Conservation (phyloP, 2,888 invertebrate species). For the Dermolepida albohirtum region DNA sequence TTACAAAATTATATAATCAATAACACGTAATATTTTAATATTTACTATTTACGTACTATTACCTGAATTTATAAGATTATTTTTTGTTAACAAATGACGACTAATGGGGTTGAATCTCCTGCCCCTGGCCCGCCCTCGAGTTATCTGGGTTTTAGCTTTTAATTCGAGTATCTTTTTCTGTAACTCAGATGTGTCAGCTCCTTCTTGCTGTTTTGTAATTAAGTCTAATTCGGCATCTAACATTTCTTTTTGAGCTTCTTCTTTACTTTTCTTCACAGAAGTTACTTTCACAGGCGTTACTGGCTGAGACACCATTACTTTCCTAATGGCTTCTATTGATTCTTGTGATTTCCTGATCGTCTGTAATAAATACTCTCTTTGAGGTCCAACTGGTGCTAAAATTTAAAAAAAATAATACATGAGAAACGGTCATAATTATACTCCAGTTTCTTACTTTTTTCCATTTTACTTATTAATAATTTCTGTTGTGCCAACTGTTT, state of each 20-base stretch:
- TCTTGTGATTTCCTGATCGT: constrained; percentile 87
- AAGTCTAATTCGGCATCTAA: constrained; percentile 92
- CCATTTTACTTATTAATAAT: constrained; percentile 82
- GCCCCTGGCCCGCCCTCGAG: constrained; percentile 62
- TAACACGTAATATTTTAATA: constrained; percentile 13
- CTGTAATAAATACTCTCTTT: constrained; percentile 79
- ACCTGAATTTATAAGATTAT: constrained; percentile 58
- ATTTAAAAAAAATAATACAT: background rate
- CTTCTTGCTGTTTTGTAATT: constrained; percentile 89
- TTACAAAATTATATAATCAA: constrained; percentile 1
- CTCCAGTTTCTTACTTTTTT: constrained; percentile 70
- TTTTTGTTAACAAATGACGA: constrained; percentile 61
- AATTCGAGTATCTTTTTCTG: constrained; percentile 83
- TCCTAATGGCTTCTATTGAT: constrained; percentile 82
- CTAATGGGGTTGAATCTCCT: constrained; percentile 58
- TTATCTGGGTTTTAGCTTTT: constrained; percentile 63
- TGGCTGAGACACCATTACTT: constrained; percentile 70
- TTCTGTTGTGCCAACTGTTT: constrained; percentile 92
- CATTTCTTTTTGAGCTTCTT: constrained; percentile 89
- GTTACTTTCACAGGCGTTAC: constrained; percentile 48
- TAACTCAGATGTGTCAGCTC: constrained; percentile 86
- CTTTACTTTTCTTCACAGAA: constrained; percentile 74
- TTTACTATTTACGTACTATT: background rate
- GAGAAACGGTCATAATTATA: background rate
- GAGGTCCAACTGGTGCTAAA: constrained; percentile 74